These are phyloP conservation scores for Tigriopus californicus DNA, from an alignment of 2,888 invertebrate species.

Conservation along the genomic window DNA sequence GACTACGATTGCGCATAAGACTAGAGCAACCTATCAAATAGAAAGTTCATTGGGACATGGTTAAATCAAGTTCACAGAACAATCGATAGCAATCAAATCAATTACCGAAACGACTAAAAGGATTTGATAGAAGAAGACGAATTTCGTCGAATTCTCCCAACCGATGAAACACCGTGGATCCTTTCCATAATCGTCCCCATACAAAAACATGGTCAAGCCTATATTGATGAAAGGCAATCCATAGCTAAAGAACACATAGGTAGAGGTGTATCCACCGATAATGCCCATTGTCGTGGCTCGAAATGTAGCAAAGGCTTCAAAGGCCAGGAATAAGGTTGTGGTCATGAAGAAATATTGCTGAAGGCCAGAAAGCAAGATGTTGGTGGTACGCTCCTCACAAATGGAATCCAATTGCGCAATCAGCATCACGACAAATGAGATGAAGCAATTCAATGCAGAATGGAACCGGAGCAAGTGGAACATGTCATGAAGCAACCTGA, in stretches of 20 bases:
- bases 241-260: background rate
- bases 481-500: constrained; percentile 21
- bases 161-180: constrained; percentile 11
- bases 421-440: constrained; percentile 21
- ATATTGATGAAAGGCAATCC: background rate
- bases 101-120: background rate
- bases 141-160: constrained; percentile 6
- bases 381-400: constrained; percentile 17
- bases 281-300: constrained; percentile 20
- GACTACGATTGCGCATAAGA: background rate
- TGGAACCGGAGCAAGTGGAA: constrained; percentile 23
- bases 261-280: constrained; percentile 18
- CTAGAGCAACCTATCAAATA: background rate
- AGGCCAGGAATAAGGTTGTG: constrained; percentile 7
- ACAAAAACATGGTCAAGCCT: constrained; percentile 8
- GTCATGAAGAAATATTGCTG: constrained; percentile 20
- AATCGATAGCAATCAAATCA: no score
- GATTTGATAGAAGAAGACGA: background rate
- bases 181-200: constrained; percentile 9
- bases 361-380: constrained; percentile 20
- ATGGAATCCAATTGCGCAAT: constrained; percentile 20
- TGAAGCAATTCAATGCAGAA: constrained; percentile 20
- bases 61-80: no score
- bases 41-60: no score
- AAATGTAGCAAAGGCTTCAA: constrained; percentile 20